phyloP scores from a whole-genome alignment of 2,888 invertebrate species.

The Melangyna quadrimaculata region DNA sequence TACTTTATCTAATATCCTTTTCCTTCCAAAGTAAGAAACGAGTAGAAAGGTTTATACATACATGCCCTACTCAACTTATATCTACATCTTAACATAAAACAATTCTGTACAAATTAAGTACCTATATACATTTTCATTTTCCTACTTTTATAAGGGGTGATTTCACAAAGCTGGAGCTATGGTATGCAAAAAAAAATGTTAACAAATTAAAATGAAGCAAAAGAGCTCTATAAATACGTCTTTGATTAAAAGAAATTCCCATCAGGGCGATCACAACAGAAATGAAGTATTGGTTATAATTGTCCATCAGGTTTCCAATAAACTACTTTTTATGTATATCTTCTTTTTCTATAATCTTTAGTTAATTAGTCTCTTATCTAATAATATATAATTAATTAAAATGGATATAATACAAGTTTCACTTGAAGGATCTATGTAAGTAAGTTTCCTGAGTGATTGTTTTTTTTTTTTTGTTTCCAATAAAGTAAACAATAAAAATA shows the following conservation, averaged over 20 bases:
- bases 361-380: no score
- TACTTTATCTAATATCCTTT: slow-evolving; percentile 17
- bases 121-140: slow-evolving; percentile 21
- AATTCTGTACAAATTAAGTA: slow-evolving; percentile 5
- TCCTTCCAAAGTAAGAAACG: neutral
- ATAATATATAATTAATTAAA: neutral
- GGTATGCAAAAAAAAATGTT: slow-evolving; percentile 22
- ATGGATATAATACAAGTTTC: neutral
- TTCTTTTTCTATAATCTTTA: neutral
- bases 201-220: slow-evolving; percentile 36
- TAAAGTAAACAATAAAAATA: no score
- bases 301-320: neutral
- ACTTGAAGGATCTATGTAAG: no score
- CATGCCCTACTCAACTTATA: no score
- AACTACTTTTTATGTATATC: neutral
- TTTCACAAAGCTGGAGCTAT: neutral
- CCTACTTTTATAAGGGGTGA: slow-evolving; percentile 26
- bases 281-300: neutral
- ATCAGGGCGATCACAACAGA: neutral
- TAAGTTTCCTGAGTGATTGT: no score
- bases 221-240: neutral
- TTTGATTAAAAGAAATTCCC: no score
- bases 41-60: neutral
- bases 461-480: no score
- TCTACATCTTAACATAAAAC: neutral